Evolutionary conservation across 1,140 invertebrate species (phyloP), one percentile per base, ranked within the genome.

Genomic region (Papilio dardanus): DNA sequence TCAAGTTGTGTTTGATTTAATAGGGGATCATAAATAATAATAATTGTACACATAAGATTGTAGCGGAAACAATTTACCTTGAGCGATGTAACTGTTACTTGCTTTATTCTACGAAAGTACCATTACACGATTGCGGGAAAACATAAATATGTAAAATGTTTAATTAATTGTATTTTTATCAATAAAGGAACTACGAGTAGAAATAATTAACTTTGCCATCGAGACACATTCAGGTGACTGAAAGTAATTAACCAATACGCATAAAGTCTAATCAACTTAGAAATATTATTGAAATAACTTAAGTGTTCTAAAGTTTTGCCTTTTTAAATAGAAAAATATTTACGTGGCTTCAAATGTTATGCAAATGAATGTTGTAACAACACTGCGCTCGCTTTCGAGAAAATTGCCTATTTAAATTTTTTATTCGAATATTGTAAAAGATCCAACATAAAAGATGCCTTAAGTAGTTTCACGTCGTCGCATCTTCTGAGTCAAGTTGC

Each of bases 371-470:
- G 50, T 24, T 54, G 21, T 54, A 54, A 24, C 0, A 24, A 54
- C 7, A 24, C 21, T 28, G 50, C 21, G 21, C 50, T 54, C 12
- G 50, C 50, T 54, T 54, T 54, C 21, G 24, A 28, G 21, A 24
- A 10, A 54, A 54, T 54, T 54, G 50, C 50, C 50, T 54, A 54
- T 54, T 54, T 54, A 54, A 24, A 54, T 28, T 28, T 54, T 12
- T 54, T 54, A 54, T 54, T 54, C 50, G 50, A 54, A 24, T 54
- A 54, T 54, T 54, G 50, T 12, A 54, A 24, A 54, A 54, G 50
- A 54, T 54, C 50, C 50, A 54, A 54, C 50, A 54, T 54, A 54
- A 54, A 50, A 54, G 50, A 21, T 54, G 50, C 50, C 21, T 54
- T 24, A 2, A 19, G 21, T 24, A 24, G 21, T 54, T 24, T 24